Evolutionary conservation across 2,888 invertebrate genomes (phyloP).

Genomic region (Rosalia funebris): DNA sequence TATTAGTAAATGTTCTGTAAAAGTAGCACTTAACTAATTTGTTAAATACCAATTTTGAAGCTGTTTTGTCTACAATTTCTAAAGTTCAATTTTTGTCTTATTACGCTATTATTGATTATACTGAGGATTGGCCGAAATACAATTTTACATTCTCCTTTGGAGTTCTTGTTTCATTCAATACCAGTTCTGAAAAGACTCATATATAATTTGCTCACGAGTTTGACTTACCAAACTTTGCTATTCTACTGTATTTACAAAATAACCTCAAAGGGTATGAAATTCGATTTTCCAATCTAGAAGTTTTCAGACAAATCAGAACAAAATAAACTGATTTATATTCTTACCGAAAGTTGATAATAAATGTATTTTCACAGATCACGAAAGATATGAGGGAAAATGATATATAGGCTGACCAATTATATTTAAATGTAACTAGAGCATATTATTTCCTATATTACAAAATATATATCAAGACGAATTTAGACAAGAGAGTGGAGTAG

Average conservation of each 20-base stretch:
- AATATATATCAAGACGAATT: too few relatives aligned
- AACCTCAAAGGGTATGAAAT: slow-evolving; percentile 42
- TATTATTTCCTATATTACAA: too few relatives aligned
- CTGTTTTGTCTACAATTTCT: slow-evolving; percentile 11
- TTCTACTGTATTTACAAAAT: slow-evolving; percentile 38
- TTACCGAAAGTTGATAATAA: slow-evolving; percentile 10
- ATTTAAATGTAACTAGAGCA: too few relatives aligned
- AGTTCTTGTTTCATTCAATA: background rate
- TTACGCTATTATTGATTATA: background rate
- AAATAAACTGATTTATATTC: slow-evolving; percentile 26
- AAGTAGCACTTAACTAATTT: background rate
- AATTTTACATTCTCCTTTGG: background rate
- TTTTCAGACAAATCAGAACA: slow-evolving; percentile 31
- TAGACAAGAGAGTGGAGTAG: too few relatives aligned
- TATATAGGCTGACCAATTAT: too few relatives aligned
- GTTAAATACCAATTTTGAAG: background rate
- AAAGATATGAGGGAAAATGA: too few relatives aligned
- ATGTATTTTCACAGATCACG: too few relatives aligned
- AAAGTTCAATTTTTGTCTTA: background rate
- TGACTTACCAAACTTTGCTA: slow-evolving; percentile 12
- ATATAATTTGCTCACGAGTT: slow-evolving; percentile 26
- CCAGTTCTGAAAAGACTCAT: background rate
- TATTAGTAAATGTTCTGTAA: background rate
- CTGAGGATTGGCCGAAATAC: background rate
- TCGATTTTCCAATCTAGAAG: slow-evolving; percentile 42